phyloP scores from a whole-genome alignment of 2,888 invertebrate species.

The Agriopis aurantiaria region DNA sequence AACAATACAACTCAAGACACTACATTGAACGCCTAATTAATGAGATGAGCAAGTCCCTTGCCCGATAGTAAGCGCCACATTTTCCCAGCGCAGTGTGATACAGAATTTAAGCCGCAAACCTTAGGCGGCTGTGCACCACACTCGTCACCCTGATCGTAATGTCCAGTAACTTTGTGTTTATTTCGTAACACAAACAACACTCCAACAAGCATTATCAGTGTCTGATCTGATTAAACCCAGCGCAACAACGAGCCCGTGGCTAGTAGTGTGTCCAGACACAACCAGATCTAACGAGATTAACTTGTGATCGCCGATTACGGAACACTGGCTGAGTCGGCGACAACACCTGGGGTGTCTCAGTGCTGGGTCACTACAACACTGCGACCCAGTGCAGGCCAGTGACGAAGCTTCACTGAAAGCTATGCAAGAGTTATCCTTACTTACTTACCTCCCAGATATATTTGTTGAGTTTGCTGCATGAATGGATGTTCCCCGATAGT shows the following conservation, averaged over 20 bases:
- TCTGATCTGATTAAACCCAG: conserved; percentile 14
- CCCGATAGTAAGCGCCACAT: too few relatives aligned
- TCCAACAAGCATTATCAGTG: not conserved
- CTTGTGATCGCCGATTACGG: conserved; percentile 32
- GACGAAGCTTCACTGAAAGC: not conserved
- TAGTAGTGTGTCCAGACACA: not conserved
- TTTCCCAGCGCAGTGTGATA: too few relatives aligned
- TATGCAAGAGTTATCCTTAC: not conserved
- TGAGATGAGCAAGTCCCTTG: too few relatives aligned
- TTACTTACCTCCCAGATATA: too few relatives aligned
- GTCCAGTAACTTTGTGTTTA: not conserved
- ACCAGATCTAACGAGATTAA: conserved; percentile 30
- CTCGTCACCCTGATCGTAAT: too few relatives aligned
- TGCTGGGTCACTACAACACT: conserved; percentile 6
- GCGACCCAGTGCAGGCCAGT: not conserved
- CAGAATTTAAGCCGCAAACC: too few relatives aligned
- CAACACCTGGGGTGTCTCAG: conserved; percentile 20
- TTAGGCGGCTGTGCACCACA: too few relatives aligned
- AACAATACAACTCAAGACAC: too few relatives aligned
- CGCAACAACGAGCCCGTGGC: not conserved
- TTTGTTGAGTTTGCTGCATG: too few relatives aligned
- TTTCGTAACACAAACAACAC: not conserved
- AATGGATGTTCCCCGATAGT: too few relatives aligned
- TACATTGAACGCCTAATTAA: too few relatives aligned
- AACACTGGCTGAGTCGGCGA: conserved; percentile 13